A percentile compares a stretch with the other conserved stretches of the same genome.
Evolutionary conservation across 2,888 invertebrate genomes (phyloP).

Genomic region (Linhomoeus sp.): DNA sequence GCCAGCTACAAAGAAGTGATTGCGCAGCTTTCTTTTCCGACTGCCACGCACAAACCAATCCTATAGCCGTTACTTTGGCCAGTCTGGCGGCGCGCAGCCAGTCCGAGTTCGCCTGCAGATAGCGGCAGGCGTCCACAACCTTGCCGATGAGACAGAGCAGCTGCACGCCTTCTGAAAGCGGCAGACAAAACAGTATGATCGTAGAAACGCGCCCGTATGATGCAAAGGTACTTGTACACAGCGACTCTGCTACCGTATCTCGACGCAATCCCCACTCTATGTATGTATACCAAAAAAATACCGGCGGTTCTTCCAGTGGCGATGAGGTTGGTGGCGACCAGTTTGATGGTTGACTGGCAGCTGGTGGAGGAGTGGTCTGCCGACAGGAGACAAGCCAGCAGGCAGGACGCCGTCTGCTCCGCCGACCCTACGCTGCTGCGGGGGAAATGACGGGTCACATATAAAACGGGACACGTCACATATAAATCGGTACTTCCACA

Average conservation of each 20-base stretch:
- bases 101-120: constrained; percentile 40
- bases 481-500: too few relatives aligned
- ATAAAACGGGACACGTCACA: too few relatives aligned
- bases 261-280: too few relatives aligned
- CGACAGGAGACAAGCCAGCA: constrained; percentile 40
- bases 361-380: constrained; percentile 29
- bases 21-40: too few relatives aligned
- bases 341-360: constrained; percentile 36
- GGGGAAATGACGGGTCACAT: too few relatives aligned
- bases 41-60: neutral
- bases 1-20: too few relatives aligned
- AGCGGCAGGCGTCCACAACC: constrained; percentile 42
- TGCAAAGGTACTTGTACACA: too few relatives aligned
- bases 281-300: too few relatives aligned
- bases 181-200: too few relatives aligned
- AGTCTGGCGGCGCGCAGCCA: constrained; percentile 42
- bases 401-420: constrained; percentile 5
- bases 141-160: constrained; percentile 42
- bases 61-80: constrained; percentile 35
- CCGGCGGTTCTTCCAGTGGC: constrained; percentile 41
- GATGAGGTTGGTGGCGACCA: constrained; percentile 45
- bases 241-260: too few relatives aligned
- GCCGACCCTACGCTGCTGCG: too few relatives aligned
- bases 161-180: constrained; percentile 37
- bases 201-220: too few relatives aligned